Evolutionary conservation across 2,797 vertebrate genomes (phyloP), one percentile per base, ranked within the genome.

Genomic region (Oreortyx pictus): DNA sequence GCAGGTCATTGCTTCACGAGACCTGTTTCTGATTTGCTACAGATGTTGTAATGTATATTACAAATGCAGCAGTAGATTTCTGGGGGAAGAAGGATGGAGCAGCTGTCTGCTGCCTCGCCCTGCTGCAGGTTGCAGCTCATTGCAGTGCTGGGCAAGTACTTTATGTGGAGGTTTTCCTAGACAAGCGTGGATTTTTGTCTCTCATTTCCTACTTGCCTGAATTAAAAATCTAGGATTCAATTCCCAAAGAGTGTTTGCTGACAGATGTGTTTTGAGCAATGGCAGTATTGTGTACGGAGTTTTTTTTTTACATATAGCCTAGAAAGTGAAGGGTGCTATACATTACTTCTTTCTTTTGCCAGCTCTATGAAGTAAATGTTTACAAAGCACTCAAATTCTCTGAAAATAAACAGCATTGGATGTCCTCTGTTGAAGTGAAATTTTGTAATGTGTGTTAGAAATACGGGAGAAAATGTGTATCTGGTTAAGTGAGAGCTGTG

Each of bases 261-360:
- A n/a, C 43, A 67, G 35, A 10, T 57, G 41, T 7, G 4, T 68
- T 90, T 43, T 85, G 54, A 35, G 35, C 54, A 61, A 24, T 17
- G 31, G 11, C 27, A 37, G 2, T 20, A 7, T 7, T 25, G 29
- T 6, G 7, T 17, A 49, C 47, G 31, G 6, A 0, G 1, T 41
- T 43, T 78, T 43, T 31, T 17, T 47, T 25, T n/a, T n/a, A n/a
- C n/a, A n/a, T n/a, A 39, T 44, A 44, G 14, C 43, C 19, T n/a
- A 16, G 10, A 50, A 13, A 22, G 19, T 2, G 31, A 59, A 76
- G 62, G 0, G 3, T 33, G 50, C 14, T 72, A 29, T 6, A 25
- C 11, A 8, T 75, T 41, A 23, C 14, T 70, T 56, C 3, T 60
- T 49, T 19, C 43, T 82, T 83, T 35, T 71, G 64, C 67, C 44